Evolutionary conservation across 1,140 invertebrate genomes (phyloP).

Genomic region (Hirudo medicinalis): DNA sequence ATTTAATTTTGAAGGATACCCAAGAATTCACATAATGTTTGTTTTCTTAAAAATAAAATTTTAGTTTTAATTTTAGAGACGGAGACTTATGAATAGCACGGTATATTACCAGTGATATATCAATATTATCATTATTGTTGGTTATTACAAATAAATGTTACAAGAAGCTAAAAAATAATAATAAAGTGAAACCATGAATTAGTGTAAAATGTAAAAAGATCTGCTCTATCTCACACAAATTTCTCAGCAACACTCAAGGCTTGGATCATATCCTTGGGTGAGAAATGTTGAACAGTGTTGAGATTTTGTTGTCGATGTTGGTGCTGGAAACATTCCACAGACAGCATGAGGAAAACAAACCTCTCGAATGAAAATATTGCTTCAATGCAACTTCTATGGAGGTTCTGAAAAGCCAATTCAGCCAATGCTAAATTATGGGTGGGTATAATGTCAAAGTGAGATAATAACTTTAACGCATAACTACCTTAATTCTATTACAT

Average conservation of each 20-base stretch:
- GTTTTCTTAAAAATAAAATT: no score
- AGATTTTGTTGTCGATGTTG: conserved; percentile 1
- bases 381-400: background rate
- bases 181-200: background rate
- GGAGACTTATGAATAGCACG: no score
- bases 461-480: background rate
- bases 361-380: background rate
- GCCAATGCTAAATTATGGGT: background rate
- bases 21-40: no score
- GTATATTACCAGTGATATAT: background rate
- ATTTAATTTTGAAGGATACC: no score
- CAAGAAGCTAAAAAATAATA: background rate
- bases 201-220: background rate
- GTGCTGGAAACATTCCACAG: background rate
- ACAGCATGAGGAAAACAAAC: background rate
- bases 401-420: background rate
- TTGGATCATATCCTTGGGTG: background rate
- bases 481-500: background rate
- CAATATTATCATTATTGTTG: background rate
- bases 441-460: background rate
- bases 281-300: background rate
- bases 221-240: background rate
- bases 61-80: no score
- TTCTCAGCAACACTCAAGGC: background rate
- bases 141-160: background rate